Base-by-base conservation (phyloP, 2,113 vertebrate species). In the Sylvicapra grimmia region DNA sequence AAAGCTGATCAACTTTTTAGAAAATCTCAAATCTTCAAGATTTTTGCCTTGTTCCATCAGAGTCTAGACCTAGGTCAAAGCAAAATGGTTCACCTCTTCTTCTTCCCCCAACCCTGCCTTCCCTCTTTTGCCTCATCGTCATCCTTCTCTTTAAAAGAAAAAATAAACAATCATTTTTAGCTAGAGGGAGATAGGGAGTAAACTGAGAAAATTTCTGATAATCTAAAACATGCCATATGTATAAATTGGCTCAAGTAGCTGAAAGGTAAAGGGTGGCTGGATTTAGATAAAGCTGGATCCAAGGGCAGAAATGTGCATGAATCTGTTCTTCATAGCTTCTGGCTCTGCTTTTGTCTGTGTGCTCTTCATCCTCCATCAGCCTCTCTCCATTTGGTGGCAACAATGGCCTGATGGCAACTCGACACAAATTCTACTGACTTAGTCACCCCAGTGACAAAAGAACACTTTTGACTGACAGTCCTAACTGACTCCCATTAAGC, bases 31-130 rank as follows among this genome's bases (percentile, higher is more conserved):
- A 95, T 49, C 6, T 8, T 77, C 63, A 58, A 93, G 72, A 61
- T 93, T 86, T 95, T 93, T 95, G 16, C 54, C 88, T 63, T n/a
- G 5, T 21, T 98, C 97, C 90, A 65, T 56, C 90, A 77, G 25
- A 97, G 94, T 72, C n/a, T 72, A 40, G n/a, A 47, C 7, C 29
- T 44, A 72, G 65, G 77, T 49, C 79, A 88, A 51, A 95, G 18
- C 75, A 96, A 84, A 96, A 83, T 77, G 58, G 49, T 91, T 96
- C 31, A 1, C 82, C 84, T 54, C 29, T 51, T 59, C 47, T 40
- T 88, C 72, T 8, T 51, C 27, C 61, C 18, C 23, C n/a, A 25
- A 36, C 54, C n/a, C 33, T 65, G 4, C 27, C 65, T 53, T 33
- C 25, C 31, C 11, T 21, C 68, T 8, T 18, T 93, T 68, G 49